These are phyloP conservation scores for Rhopalosiphum padi DNA, from an alignment of 1,140 invertebrate genomes.

Conservation along the genomic window DNA sequence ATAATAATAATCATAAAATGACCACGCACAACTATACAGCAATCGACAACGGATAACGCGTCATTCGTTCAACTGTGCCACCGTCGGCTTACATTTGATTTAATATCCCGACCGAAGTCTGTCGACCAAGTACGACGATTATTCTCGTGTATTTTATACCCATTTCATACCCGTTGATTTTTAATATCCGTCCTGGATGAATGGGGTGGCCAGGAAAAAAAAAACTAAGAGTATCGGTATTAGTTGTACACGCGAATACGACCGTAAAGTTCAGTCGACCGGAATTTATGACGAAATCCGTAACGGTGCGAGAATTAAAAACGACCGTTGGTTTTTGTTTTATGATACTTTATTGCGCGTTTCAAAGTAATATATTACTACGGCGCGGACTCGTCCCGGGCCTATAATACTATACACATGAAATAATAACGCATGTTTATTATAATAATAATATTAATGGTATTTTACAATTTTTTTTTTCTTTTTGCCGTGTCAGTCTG, in stretches of 20 bases:
- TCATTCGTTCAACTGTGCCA: background rate
- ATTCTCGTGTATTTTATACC: background rate
- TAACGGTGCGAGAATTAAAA: slow-evolving; percentile 15
- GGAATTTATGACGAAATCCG: slow-evolving; percentile 10
- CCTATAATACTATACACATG: background rate
- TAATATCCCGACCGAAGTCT: background rate
- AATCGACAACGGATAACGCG: background rate
- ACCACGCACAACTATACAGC: background rate
- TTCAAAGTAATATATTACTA: background rate
- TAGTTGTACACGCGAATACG: background rate
- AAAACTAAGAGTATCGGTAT: background rate
- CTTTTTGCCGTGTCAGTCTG: background rate
- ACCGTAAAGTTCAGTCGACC: background rate
- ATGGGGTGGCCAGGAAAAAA: background rate
- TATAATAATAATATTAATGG: slow-evolving; percentile 9
- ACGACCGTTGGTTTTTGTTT: background rate
- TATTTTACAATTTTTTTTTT: background rate
- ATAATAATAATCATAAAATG: background rate
- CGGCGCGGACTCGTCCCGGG: background rate
- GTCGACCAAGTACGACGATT: background rate
- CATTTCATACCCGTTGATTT: background rate
- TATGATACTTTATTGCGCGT: background rate
- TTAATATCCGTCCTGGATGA: background rate
- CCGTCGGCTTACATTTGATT: background rate
- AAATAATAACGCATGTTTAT: background rate